A percentile compares a stretch with the other conserved stretches of the same genome.
Evolutionary conservation across 2,113 vertebrate species (phyloP).

Genomic region (Grammomys surdaster): DNA sequence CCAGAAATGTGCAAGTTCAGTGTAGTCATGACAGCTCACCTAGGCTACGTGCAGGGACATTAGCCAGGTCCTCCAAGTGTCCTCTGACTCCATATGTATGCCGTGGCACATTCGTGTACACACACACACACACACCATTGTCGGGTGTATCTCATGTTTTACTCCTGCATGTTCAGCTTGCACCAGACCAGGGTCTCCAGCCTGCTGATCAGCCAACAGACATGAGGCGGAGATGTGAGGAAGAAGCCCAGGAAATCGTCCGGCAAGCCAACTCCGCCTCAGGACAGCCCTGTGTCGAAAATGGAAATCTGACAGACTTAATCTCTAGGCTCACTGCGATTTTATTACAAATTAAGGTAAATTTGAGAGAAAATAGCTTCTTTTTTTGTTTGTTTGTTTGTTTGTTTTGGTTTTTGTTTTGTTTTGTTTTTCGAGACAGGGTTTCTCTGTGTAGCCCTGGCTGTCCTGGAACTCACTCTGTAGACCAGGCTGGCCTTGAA

Average conservation of each 20-base stretch:
- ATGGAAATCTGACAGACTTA: constrained; percentile 92
- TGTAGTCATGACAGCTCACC: no score
- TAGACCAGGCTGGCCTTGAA: no score
- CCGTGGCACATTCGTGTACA: neutral
- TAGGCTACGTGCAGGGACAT: neutral
- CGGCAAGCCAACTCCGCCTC: constrained; percentile 90
- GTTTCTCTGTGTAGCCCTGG: no score
- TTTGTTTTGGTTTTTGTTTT: no score
- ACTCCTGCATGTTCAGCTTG: constrained; percentile 87
- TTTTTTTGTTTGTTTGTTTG: no score
- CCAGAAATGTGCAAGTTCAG: neutral
- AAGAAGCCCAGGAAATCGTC: constrained; percentile 96
- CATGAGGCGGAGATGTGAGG: constrained; percentile 93
- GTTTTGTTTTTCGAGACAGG: no score
- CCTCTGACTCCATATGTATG: neutral
- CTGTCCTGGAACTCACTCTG: no score
- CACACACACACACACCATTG: neutral
- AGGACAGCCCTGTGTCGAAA: constrained; percentile 92
- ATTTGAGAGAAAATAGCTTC: constrained; percentile 2
- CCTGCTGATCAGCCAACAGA: constrained; percentile 95
- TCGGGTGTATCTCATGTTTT: neutral
- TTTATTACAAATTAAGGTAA: constrained; percentile 97
- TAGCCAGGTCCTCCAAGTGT: neutral
- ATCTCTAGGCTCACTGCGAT: constrained; percentile 96
- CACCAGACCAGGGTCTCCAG: constrained; percentile 97